Conservation (phyloP, 2,888 invertebrate species). For the Eretmocerus hayati region DNA sequence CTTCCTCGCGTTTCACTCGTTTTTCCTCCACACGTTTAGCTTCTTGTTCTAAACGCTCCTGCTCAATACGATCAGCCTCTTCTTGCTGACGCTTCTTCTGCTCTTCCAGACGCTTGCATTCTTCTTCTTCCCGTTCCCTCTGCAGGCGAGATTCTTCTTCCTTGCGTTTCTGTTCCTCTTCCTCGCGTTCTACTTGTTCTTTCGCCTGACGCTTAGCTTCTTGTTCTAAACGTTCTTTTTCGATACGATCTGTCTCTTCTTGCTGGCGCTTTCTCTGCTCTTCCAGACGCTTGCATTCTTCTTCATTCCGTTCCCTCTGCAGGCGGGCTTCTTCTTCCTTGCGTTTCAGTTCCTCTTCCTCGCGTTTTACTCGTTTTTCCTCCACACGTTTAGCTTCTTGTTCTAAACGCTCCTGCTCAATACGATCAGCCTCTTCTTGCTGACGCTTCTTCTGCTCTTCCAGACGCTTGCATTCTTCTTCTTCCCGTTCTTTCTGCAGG, state of each 20-base stretch:
- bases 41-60: too few relatives aligned
- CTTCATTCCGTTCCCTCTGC: constrained; percentile 19
- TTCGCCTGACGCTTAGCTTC: not conserved
- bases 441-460: too few relatives aligned
- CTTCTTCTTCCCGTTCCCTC: constrained; percentile 18
- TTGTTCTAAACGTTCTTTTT: constrained; percentile 4
- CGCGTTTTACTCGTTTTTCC: constrained; percentile 22
- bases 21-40: too few relatives aligned
- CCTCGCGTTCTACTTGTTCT: constrained; percentile 17
- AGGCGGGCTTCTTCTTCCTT: constrained; percentile 24
- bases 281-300: too few relatives aligned
- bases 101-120: not conserved
- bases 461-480: too few relatives aligned
- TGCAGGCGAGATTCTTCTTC: constrained; percentile 14
- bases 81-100: constrained; percentile 20
- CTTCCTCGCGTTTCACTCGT: constrained; percentile 22
- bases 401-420: too few relatives aligned
- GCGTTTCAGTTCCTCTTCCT: constrained; percentile 19
- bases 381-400: constrained; percentile 25
- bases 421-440: too few relatives aligned
- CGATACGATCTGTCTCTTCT: constrained; percentile 16
- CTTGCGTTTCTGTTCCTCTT: constrained; percentile 6
- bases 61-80: constrained; percentile 20
- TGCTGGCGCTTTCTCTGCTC: constrained; percentile 21
- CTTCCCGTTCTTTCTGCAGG: too few relatives aligned